Evolutionary conservation across 2,888 invertebrate species (phyloP).

Genomic region (Dastarcus helophoroides): DNA sequence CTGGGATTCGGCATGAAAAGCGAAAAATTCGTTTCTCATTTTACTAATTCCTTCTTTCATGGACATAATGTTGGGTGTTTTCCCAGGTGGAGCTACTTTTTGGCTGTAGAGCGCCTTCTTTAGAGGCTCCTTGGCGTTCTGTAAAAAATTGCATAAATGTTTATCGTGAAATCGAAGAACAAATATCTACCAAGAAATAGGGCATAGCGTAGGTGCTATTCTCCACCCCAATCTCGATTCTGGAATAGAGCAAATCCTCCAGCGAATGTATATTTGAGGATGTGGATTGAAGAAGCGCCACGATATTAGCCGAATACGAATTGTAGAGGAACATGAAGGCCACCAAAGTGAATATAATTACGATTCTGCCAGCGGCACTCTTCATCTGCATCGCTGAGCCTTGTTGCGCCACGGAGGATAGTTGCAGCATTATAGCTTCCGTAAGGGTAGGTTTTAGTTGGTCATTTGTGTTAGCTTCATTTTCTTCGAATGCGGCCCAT

Average conservation of each 20-base stretch:
- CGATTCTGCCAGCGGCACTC: constrained; percentile 35
- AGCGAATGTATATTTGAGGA: constrained; percentile 43
- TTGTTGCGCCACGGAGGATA: constrained; percentile 39
- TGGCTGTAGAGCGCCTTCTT: constrained; percentile 49
- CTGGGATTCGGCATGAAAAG: constrained; percentile 53
- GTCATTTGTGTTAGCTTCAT: constrained; percentile 2
- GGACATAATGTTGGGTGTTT: constrained; percentile 43
- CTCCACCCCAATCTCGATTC: constrained; percentile 47
- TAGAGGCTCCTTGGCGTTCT: constrained; percentile 50
- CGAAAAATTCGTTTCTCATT: constrained; percentile 49
- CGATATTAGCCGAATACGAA: constrained; percentile 54
- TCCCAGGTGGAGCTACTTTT: constrained; percentile 48
- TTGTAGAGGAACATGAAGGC: constrained; percentile 46
- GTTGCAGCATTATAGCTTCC: constrained; percentile 28
- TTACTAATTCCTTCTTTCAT: constrained; percentile 46
- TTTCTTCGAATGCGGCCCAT: constrained; percentile 8
- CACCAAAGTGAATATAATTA: constrained; percentile 20
- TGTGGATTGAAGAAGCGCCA: constrained; percentile 51
- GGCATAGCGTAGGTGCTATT: constrained; percentile 42
- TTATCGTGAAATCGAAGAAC: neutral
- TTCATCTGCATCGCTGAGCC: constrained; percentile 33
- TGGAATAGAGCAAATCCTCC: constrained; percentile 42
- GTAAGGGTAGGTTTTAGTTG: constrained; percentile 11
- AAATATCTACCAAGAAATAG: constrained; percentile 46
- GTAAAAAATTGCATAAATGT: neutral